A percentile compares a stretch with the other conserved stretches of the same genome.
phyloP scores from a whole-genome alignment of 1,140 invertebrate genomes.

The Dreissena rostriformis region DNA sequence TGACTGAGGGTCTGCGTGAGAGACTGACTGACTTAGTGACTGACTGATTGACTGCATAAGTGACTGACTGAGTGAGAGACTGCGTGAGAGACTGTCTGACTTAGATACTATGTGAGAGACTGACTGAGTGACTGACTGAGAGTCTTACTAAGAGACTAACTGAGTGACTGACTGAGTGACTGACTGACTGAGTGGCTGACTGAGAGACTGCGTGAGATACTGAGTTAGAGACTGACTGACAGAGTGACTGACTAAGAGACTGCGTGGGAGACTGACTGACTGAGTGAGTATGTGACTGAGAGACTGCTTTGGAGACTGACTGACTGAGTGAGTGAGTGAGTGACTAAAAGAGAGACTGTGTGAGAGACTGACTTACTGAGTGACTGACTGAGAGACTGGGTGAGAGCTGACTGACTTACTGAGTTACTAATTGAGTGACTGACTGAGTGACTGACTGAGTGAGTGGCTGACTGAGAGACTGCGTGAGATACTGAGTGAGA shows the following conservation, averaged over 20 bases:
- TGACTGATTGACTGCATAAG: slow-evolving; percentile 16
- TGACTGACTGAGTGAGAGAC: slow-evolving; percentile 21
- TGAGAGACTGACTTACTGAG: slow-evolving; percentile 4
- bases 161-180: slow-evolving; percentile 47
- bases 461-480: slow-evolving; percentile 12
- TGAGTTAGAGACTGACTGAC: slow-evolving; percentile 43
- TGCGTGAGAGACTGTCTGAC: slow-evolving; percentile 21
- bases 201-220: slow-evolving; percentile 54
- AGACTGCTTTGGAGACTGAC: not conserved
- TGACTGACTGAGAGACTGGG: slow-evolving; percentile 15
- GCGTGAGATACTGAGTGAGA: slow-evolving; percentile 5
- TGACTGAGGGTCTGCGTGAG: slow-evolving; percentile 13
- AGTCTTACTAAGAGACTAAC: slow-evolving; percentile 39
- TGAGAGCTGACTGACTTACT: not conserved
- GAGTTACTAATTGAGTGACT: slow-evolving; percentile 19
- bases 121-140: slow-evolving; percentile 45
- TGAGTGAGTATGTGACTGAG: slow-evolving; percentile 28
- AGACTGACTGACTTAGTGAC: slow-evolving; percentile 11
- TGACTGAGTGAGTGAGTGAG: slow-evolving; percentile 27
- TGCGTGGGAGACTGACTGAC: not conserved
- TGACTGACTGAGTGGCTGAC: slow-evolving; percentile 44
- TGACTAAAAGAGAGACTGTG: slow-evolving; percentile 6
- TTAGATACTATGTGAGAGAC: slow-evolving; percentile 21
- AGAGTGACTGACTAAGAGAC: slow-evolving; percentile 25
- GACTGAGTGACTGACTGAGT: not conserved